Evolutionary conservation across 2,797 vertebrate species (phyloP).

Genomic region (Amblyopsis hoosieri): DNA sequence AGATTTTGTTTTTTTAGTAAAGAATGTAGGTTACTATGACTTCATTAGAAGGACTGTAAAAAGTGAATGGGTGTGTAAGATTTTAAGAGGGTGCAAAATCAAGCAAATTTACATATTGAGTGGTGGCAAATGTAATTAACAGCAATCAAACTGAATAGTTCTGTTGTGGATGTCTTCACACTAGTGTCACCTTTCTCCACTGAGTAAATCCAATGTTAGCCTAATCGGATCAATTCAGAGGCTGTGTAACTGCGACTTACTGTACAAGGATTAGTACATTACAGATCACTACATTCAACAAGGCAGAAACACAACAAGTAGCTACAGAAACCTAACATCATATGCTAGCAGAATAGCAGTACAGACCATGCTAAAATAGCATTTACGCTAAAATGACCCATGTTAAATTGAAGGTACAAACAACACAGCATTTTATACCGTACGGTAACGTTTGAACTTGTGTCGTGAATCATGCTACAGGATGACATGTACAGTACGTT

Average conservation of each 20-base stretch:
- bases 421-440: too few species aligned
- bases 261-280: slow-evolving; percentile 48
- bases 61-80: slow-evolving; percentile 4
- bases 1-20: slow-evolving; percentile 33
- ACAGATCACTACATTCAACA: slow-evolving; percentile 36
- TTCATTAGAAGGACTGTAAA: slow-evolving; percentile 15
- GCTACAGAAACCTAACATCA: too few species aligned
- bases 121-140: slow-evolving; percentile 6
- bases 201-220: slow-evolving; percentile 65
- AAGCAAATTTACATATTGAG: too few species aligned
- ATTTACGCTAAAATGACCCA: too few species aligned
- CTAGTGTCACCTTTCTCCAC: slow-evolving; percentile 53
- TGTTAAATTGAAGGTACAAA: too few species aligned
- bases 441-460: too few species aligned
- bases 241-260: slow-evolving; percentile 51
- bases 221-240: slow-evolving; percentile 71
- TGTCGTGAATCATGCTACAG: too few species aligned
- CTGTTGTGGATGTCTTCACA: slow-evolving; percentile 38
- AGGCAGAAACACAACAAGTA: slow-evolving; percentile 20
- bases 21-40: slow-evolving; percentile 1
- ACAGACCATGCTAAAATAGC: too few species aligned
- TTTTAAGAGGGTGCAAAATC: neutral
- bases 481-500: too few species aligned
- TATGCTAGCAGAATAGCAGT: too few species aligned
- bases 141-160: slow-evolving; percentile 23